These are phyloP conservation scores for Gopherus flavomarginatus DNA, from an alignment of 2,113 vertebrate genomes.

Conservation along the genomic window DNA sequence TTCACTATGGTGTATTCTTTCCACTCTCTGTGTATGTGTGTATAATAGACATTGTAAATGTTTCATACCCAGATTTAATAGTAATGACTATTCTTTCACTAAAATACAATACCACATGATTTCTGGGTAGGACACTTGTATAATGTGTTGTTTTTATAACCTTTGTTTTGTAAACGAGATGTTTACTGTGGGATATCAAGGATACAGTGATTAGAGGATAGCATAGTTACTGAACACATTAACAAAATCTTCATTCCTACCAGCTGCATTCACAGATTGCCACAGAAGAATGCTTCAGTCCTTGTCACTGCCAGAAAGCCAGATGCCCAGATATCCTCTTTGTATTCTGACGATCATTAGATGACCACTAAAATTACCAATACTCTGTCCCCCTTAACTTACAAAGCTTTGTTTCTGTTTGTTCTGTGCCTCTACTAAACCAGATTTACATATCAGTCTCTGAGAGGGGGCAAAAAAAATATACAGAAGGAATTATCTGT, in stretches of 20 bases:
- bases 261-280: slow-evolving; percentile 3
- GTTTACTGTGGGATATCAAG: not conserved
- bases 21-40: not conserved
- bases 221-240: not conserved
- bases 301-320: not conserved
- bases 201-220: not conserved
- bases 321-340: not conserved
- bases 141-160: not conserved
- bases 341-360: not conserved
- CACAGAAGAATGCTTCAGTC: not conserved
- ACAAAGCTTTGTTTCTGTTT: not conserved
- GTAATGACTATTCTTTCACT: not conserved
- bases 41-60: slow-evolving; percentile 14
- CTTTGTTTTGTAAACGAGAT: not conserved
- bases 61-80: slow-evolving; percentile 18
- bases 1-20: not conserved
- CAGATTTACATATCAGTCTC: not conserved
- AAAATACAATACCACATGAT: not conserved
- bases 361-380: not conserved
- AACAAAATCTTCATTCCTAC: not conserved
- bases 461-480: not conserved
- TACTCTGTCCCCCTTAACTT: not conserved
- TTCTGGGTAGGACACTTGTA: not conserved
- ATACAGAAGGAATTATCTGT: not conserved
- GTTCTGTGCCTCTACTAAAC: not conserved